Base-by-base conservation (phyloP, 2,888 invertebrate species). In the Idaea dimidiata region DNA sequence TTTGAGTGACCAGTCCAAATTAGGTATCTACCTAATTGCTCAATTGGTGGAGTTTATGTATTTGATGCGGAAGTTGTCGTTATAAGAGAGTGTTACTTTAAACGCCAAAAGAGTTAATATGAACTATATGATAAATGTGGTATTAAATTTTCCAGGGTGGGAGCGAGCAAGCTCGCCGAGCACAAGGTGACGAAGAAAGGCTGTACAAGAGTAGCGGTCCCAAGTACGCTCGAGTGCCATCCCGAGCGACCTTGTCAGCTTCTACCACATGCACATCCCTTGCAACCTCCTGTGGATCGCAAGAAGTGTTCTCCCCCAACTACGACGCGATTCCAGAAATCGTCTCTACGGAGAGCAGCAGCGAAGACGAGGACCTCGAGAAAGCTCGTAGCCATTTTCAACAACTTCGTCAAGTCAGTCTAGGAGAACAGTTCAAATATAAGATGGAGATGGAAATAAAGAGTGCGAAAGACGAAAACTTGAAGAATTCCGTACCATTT, bases 381-480 rank as follows among this genome's bases (percentile, higher is more conserved):
- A 89, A 93, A 43, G 93, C 94, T 16, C 86, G 94, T 18, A 93
- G 93, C 63, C 94, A 93, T 76, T 94, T 94, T 76, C 95, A 94
- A 77, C 94, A 94, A 73, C 87, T 94, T 67, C 93, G 94, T 62
- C 93, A 94, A 74, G 93, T 94, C 67, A 94, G 94, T 81, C 86
- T 94, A 75, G 94, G 94, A 68, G 94, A 94, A 83, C 93, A 94
- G 71, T 94, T 93, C 73, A 95, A 93, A 86, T 93, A 93, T 83
- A 93, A 93, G 75, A 93, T 93, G 91, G 94, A 94, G 83, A 94
- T 94, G 95, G 94, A 94, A 81, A 94, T 94, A 61, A 94, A 94
- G 80, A 88, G 86, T 70, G 94, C 93, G 33, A 94, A 94, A 71
- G 93, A 93, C 61, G 94, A 94, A 74, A 94, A 94, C 77, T 79